phyloP scores from a whole-genome alignment of 2,113 vertebrate genomes.

The Xerus inauris region DNA sequence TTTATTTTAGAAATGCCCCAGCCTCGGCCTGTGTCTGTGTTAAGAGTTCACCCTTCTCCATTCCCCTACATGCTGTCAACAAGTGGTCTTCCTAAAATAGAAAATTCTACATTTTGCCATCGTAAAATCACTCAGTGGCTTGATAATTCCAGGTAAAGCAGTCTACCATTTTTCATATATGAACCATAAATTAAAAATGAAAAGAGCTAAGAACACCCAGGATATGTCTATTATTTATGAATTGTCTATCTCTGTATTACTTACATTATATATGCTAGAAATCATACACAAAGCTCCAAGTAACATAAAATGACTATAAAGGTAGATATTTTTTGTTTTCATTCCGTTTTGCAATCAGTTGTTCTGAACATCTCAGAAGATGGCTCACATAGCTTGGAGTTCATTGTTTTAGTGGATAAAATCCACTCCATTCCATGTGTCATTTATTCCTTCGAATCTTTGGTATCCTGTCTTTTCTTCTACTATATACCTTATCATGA shows the following conservation, averaged over 20 bases:
- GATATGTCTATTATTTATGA: neutral
- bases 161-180: neutral
- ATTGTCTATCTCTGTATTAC: neutral
- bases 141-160: neutral
- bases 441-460: neutral
- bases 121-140: neutral
- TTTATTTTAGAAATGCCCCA: neutral
- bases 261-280: neutral
- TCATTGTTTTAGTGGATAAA: neutral
- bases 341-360: neutral
- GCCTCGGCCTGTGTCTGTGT: neutral
- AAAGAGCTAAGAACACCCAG: neutral
- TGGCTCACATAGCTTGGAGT: neutral
- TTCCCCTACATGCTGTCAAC: neutral
- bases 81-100: neutral
- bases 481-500: neutral
- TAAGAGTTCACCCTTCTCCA: neutral
- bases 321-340: neutral
- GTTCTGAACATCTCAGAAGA: neutral
- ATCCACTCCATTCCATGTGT: neutral
- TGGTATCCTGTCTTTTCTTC: neutral
- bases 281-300: neutral
- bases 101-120: neutral
- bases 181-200: neutral
- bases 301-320: neutral